phyloP scores from a whole-genome alignment of 2,888 invertebrate species.

The Noctua fimbriata region DNA sequence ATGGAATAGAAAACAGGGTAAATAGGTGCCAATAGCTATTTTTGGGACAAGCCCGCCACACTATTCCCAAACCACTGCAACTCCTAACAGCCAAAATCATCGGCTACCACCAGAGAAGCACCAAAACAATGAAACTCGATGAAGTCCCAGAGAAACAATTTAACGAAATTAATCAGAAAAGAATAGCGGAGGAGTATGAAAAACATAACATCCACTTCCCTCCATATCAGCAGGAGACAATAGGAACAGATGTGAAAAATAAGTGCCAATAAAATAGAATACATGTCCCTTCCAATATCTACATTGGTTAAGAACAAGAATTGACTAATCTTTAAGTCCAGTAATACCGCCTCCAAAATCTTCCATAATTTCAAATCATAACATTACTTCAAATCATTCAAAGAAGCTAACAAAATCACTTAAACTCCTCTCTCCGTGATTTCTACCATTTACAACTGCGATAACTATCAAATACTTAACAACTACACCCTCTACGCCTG shows the following conservation, averaged over 20 bases:
- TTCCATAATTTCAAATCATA: background rate
- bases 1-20: background rate
- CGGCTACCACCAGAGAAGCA: no score
- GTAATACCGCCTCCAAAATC: background rate
- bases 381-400: background rate
- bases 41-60: no score
- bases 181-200: no score
- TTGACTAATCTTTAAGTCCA: background rate
- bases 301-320: background rate
- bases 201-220: no score
- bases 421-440: background rate
- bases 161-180: no score
- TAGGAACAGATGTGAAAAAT: no score
- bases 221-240: no score
- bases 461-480: constrained; percentile 43
- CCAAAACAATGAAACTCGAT: no score
- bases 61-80: no score
- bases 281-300: background rate
- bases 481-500: constrained; percentile 33
- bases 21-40: no score
- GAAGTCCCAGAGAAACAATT: no score
- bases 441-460: constrained; percentile 24
- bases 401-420: background rate
- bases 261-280: background rate
- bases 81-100: no score